These are phyloP conservation scores for Sebastes kiyomatsui DNA, from an alignment of 2,797 vertebrate genomes.

Conservation along the genomic window DNA sequence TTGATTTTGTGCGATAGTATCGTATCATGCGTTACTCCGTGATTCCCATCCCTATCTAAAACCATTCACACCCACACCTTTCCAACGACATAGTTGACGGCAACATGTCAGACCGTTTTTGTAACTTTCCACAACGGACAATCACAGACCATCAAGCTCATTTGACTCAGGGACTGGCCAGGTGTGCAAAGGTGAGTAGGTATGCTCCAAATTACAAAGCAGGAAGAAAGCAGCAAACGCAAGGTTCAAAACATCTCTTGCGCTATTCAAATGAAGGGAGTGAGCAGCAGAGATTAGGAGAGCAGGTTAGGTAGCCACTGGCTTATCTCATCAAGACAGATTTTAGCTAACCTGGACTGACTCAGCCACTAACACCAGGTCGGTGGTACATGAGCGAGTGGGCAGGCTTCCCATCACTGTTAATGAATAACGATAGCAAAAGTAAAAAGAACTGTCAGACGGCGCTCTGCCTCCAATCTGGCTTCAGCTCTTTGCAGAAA, in stretches of 20 bases:
- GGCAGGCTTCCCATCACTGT: not conserved
- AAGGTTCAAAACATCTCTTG: not conserved
- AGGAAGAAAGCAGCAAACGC: not conserved
- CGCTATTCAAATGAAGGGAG: conserved; percentile 11
- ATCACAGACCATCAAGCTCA: not conserved
- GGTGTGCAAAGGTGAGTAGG: not conserved
- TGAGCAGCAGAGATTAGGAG: conserved; percentile 37
- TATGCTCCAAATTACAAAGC: not conserved
- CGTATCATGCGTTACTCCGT: too few relatives aligned
- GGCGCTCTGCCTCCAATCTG: not conserved
- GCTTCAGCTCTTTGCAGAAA: not conserved
- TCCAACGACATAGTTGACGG: too few relatives aligned
- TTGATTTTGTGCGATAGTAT: too few relatives aligned
- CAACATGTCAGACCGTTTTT: not conserved
- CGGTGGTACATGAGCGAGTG: not conserved
- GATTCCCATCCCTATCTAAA: too few relatives aligned
- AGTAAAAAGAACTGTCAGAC: not conserved
- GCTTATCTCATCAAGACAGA: conserved; percentile 64
- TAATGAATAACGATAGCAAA: not conserved
- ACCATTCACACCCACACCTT: too few relatives aligned
- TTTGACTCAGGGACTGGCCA: not conserved
- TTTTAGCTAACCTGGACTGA: conserved; percentile 50
- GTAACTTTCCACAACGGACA: not conserved
- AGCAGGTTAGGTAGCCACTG: conserved; percentile 29
- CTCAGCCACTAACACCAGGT: not conserved